Base-by-base conservation (phyloP, 2,888 invertebrate genomes). In the Globia sparganii region DNA sequence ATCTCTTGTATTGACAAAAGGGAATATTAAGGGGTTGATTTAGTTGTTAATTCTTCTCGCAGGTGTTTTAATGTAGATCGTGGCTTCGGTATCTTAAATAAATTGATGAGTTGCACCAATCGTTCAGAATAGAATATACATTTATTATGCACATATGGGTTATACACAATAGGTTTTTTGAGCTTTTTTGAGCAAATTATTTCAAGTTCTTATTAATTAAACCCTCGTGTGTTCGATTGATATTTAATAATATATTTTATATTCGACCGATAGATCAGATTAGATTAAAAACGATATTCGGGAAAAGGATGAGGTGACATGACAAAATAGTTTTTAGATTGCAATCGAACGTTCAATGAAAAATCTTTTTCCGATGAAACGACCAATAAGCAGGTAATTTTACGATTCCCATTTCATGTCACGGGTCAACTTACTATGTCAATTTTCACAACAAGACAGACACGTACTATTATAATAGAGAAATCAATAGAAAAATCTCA, bases 1-100 rank as follows among this genome's bases (percentile, higher is more conserved):
- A 81, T 78, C 85, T 75, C 78, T 78, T 81, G 66, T 81, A 67
- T 56, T 73, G 66, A 77, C 81, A 70, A 58, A 76, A 75, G 9
- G 37, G 46, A 69, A 49, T 25, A 65, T 53, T 31, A 61, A 62
- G 31, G 25, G 43, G 34, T 61, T 61, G 34, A 61, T 34, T 61
- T 34, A 34, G 2, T 25, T 25, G 61, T 61, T 9, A 34, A 61
- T 34, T 34, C 31, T 34, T 58, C 18, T 18, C 28, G 28, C 28
- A 56, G 49, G 25, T 49, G 49, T n/a, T 1, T 56, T 28, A 28
- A 28, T 58, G 15, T 28, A 58, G 15, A 15, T 58, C 28, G 28
- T 59, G 31, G 31, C 31, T 31, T 59, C 18, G 21, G 31, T 21
- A 59, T 21, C 21, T 9, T 31, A 59, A 59, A 31, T 31, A 18